Conservation (phyloP, 2,797 vertebrate species). For the Discoglossus pictus region DNA sequence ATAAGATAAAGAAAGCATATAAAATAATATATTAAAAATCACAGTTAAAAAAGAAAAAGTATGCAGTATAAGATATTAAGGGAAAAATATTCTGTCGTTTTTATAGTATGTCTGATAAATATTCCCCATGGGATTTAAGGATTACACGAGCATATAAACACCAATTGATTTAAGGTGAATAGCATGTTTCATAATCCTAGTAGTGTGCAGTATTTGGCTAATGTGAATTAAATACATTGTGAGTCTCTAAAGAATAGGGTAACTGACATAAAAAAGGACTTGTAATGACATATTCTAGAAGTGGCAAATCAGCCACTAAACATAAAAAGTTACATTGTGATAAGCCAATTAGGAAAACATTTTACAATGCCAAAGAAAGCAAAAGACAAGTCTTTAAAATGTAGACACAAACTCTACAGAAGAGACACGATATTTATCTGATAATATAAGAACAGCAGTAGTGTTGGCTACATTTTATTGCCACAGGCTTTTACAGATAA, state of each 20-base stretch:
- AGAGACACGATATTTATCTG: neutral
- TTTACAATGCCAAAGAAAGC: slow-evolving; percentile 19
- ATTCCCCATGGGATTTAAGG: too few species aligned
- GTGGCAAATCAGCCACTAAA: slow-evolving; percentile 58
- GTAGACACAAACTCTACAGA: neutral
- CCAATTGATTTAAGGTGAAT: neutral
- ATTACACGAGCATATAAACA: too few species aligned
- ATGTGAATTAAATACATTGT: slow-evolving; percentile 10
- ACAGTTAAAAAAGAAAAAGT: too few species aligned
- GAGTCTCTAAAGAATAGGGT: slow-evolving; percentile 38
- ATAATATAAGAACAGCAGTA: neutral
- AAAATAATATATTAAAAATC: too few species aligned
- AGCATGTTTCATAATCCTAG: neutral
- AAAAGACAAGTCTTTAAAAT: slow-evolving; percentile 4
- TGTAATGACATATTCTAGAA: slow-evolving; percentile 46
- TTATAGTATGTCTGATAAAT: too few species aligned
- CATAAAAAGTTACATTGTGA: slow-evolving; percentile 54
- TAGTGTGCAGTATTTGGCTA: neutral
- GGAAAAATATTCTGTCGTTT: too few species aligned
- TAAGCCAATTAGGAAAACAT: slow-evolving; percentile 55
- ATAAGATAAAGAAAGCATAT: too few species aligned
- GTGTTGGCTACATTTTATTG: neutral
- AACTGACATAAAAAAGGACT: slow-evolving; percentile 60
- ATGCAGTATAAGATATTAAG: too few species aligned
- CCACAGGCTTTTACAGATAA: too few species aligned